These are phyloP conservation scores for Sycophila texana DNA, from an alignment of 2,888 invertebrate species.

Conservation along the genomic window DNA sequence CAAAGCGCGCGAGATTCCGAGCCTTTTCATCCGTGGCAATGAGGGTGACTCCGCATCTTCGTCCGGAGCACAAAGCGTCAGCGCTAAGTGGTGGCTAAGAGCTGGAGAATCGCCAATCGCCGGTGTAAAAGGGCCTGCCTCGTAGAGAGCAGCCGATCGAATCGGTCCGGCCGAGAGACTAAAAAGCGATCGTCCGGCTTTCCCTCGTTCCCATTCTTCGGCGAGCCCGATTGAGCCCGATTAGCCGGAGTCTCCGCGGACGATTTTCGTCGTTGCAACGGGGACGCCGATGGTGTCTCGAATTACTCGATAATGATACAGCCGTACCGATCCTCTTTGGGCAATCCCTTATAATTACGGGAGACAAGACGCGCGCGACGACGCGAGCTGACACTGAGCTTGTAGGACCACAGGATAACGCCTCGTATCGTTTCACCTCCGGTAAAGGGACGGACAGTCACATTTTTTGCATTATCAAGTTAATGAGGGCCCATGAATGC, in stretches of 20 bases:
- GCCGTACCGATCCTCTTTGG: slow-evolving; percentile 10
- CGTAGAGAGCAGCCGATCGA: slow-evolving; percentile 15
- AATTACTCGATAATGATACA: slow-evolving; percentile 34
- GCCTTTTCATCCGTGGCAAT: slow-evolving; percentile 6
- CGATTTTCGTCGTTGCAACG: slow-evolving; percentile 24
- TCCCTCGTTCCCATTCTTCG: background rate
- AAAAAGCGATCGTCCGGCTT: background rate
- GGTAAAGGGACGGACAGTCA: background rate
- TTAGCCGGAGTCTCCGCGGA: background rate
- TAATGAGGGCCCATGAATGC: slow-evolving; percentile 11
- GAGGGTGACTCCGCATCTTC: slow-evolving; percentile 51
- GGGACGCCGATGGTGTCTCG: slow-evolving; percentile 26
- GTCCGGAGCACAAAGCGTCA: slow-evolving; percentile 27
- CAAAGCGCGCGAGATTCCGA: slow-evolving; percentile 18
- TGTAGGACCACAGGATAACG: no score
- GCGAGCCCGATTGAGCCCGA: slow-evolving; percentile 1
- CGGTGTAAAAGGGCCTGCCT: slow-evolving; percentile 24
- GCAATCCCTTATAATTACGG: slow-evolving; percentile 33
- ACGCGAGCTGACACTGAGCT: no score
- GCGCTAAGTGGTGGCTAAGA: slow-evolving; percentile 62
- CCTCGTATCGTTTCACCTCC: no score
- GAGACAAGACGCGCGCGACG: background rate
- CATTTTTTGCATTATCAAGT: background rate
- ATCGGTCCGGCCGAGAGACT: slow-evolving; percentile 1
- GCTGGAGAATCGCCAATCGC: slow-evolving; percentile 44